These are phyloP conservation scores for Aegypius monachus DNA, from an alignment of 2,113 vertebrate species.

Conservation along the genomic window DNA sequence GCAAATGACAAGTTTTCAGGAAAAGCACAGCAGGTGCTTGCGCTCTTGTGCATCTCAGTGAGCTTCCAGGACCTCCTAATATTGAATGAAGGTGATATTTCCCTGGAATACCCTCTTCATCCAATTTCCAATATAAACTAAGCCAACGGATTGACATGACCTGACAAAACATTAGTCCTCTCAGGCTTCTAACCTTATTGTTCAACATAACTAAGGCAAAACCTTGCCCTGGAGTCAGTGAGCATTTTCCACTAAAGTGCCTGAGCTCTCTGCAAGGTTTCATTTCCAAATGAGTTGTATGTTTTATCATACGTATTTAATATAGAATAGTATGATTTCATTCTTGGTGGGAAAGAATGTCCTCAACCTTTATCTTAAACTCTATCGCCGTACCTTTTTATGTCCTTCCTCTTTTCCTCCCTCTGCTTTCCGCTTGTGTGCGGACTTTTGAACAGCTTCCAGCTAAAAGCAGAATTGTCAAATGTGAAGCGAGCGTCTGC, in stretches of 20 bases:
- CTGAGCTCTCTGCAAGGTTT: neutral
- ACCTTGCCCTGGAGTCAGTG: neutral
- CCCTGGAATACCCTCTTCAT: neutral
- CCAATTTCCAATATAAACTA: neutral
- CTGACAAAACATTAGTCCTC: neutral
- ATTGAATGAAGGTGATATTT: neutral
- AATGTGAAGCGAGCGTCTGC: neutral
- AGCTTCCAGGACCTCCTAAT: neutral
- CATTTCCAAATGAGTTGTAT: neutral
- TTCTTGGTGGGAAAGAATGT: neutral
- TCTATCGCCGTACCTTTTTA: neutral
- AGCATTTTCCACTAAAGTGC: neutral
- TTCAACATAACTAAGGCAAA: neutral
- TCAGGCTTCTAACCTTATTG: neutral
- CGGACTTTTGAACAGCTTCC: neutral
- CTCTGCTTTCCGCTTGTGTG: neutral
- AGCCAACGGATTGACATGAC: neutral
- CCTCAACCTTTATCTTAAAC: neutral
- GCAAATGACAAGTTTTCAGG: conserved; percentile 2
- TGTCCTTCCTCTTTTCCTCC: neutral
- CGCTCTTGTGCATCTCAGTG: neutral
- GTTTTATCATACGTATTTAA: neutral
- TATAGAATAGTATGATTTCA: neutral
- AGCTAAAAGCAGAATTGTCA: neutral
- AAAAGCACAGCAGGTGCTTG: conserved; percentile 38